Evolutionary conservation across 2,888 invertebrate species (phyloP), one percentile per base, ranked within the genome.

Genomic region (Allygus modestus): DNA sequence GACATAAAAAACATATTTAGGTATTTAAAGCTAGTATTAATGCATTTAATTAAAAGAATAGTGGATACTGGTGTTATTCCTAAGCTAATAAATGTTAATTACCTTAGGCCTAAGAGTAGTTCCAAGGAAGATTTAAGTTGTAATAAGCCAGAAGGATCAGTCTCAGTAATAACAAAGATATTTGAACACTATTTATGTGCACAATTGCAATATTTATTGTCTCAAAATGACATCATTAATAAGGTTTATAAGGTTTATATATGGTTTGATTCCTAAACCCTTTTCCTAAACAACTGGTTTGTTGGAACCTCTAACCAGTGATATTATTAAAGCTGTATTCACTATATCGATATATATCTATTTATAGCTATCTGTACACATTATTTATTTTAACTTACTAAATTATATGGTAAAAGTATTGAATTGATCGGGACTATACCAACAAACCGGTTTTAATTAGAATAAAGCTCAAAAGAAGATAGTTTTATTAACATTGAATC

Each of bases 21-120:
- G 4, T 15, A 65, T n/a, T 65, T 65, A 17, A 65, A 65, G 20
- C 20, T 26, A 12, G 20, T 65, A 7, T 65, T 65, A 23, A 26
- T 65, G 5, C 65, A 65, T 65, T 26, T 65, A 2, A 65, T 65
- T 65, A 65, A 65, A 23, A 65, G 65, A 23, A 65, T 65, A 23
- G 17, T 65, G 23, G 9, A 23, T 23, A 28, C 65, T 23, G 65
- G 65, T 23, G n/a, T n/a, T 26, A 65, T 65, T 15, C 65, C 65
- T 28, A 7, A 23, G 15, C 65, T 28, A 12, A 65, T 65, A 9
- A 65, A 65, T 7, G 26, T 15, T 9, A 65, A 7, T 65, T 31
- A 65, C n/a, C 12, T 65, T 5, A 65, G 65, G 65, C 65, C 65
- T 12, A 65, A 65, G 20, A 65, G 20, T 65, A 23, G 65, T 1